Percentiles rank a stretch among this genome's conserved stretches.
Conservation (phyloP, 2,888 invertebrate genomes). For the Drosophila setosimentum region DNA sequence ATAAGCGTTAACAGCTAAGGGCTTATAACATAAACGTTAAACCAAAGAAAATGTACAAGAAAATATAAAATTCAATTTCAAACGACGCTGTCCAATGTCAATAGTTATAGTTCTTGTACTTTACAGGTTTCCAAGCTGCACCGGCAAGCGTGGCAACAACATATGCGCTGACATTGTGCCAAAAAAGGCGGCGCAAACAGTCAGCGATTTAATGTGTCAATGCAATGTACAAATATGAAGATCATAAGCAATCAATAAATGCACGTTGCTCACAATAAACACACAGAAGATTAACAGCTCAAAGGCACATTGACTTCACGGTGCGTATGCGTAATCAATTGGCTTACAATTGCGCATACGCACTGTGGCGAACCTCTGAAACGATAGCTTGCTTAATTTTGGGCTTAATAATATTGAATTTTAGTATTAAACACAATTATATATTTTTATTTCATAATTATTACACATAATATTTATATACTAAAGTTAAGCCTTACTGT, state of each 20-base stretch:
- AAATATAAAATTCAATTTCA: constrained; percentile 30
- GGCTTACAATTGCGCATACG: constrained; percentile 34
- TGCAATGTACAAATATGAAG: constrained; percentile 54
- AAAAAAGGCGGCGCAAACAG: constrained; percentile 40
- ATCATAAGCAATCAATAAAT: constrained; percentile 52
- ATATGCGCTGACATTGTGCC: constrained; percentile 61
- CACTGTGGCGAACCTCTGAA: neutral
- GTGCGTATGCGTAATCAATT: constrained; percentile 46
- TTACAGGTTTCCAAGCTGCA: constrained; percentile 73
- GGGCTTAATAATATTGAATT: neutral
- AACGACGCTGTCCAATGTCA: constrained; percentile 73
- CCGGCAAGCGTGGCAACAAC: constrained; percentile 2
- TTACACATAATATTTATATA: neutral
- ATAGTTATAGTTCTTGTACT: constrained; percentile 65
- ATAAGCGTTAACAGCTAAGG: constrained; percentile 63
- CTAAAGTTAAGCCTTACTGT: neutral
- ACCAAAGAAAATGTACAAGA: constrained; percentile 18
- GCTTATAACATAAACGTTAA: constrained; percentile 63
- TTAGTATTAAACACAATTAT: neutral
- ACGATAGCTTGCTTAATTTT: neutral
- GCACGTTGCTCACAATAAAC: constrained; percentile 4
- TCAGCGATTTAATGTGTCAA: constrained; percentile 69
- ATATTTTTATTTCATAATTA: neutral
- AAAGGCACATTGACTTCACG: constrained; percentile 32
- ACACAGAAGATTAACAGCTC: constrained; percentile 1